Conservation (phyloP, 2,113 vertebrate species). For the Misgurnus anguillicaudatus region DNA sequence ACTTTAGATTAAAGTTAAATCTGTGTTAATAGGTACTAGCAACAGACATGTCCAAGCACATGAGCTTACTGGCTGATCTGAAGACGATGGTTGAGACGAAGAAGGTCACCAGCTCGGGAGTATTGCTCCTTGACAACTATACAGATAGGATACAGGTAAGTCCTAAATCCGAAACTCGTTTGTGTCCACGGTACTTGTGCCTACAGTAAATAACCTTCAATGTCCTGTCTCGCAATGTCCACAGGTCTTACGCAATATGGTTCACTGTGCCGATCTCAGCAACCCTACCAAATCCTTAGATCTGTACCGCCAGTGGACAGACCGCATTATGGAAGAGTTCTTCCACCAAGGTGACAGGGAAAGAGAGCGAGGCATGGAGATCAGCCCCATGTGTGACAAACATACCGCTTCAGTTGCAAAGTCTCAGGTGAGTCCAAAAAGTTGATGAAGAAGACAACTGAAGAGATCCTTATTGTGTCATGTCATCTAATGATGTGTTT, state of each 20-base stretch:
- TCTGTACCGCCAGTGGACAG: constrained; percentile 95
- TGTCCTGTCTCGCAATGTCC: neutral
- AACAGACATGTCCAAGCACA: constrained; percentile 99
- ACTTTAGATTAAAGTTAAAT: neutral
- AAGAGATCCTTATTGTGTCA: neutral
- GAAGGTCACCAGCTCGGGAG: constrained; percentile 97
- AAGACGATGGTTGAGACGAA: constrained; percentile 99
- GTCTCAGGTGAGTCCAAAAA: constrained; percentile 82
- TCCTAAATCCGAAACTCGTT: neutral
- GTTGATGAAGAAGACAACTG: neutral
- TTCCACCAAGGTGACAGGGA: constrained; percentile 98
- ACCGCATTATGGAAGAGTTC: constrained; percentile 98
- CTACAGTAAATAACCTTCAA: neutral
- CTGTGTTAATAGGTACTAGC: constrained; percentile 83
- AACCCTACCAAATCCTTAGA: constrained; percentile 97
- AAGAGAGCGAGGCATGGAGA: constrained; percentile 94
- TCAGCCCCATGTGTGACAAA: constrained; percentile 98
- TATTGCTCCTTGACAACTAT: constrained; percentile 95
- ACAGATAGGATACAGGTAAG: constrained; percentile 95
- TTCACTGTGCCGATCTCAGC: constrained; percentile 96
- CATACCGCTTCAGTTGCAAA: constrained; percentile 97
- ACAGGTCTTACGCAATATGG: constrained; percentile 97
- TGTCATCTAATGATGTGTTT: neutral
- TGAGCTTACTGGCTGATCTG: constrained; percentile 93
- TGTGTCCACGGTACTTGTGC: neutral